phyloP scores from a whole-genome alignment of 2,888 invertebrate species.

The Agonopterix heracliana region DNA sequence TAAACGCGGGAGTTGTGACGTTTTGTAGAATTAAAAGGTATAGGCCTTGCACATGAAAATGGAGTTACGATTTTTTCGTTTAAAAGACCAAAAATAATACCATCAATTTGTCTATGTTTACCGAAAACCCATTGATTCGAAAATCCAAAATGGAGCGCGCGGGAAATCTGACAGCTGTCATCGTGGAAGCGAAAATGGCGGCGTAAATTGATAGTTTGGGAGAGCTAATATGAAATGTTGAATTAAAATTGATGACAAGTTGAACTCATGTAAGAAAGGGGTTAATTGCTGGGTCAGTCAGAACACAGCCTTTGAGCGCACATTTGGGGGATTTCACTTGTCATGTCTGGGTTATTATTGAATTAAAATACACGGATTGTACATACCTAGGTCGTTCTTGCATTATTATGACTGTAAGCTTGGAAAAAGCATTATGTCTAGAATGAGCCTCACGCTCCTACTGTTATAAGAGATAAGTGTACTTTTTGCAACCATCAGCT shows the following conservation, averaged over 20 bases:
- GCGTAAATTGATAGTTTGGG: constrained; percentile 10
- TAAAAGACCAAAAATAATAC: constrained; percentile 4
- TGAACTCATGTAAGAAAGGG: not conserved
- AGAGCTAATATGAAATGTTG: constrained; percentile 1
- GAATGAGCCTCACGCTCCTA: no score
- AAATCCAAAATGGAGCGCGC: constrained; percentile 31
- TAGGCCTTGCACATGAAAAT: constrained; percentile 13
- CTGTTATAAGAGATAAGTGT: no score
- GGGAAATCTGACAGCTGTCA: constrained; percentile 56
- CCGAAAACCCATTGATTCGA: constrained; percentile 22
- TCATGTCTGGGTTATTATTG: no score
- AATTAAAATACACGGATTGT: no score
- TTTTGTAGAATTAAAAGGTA: constrained; percentile 19
- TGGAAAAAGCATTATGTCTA: no score
- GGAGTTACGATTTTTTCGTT: constrained; percentile 18
- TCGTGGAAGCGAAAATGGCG: constrained; percentile 15
- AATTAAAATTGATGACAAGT: constrained; percentile 5
- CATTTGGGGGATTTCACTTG: no score
- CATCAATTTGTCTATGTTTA: not conserved
- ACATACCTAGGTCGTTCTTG: no score
- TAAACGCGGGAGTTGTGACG: constrained; percentile 7
- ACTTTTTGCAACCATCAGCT: no score
- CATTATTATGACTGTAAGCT: no score
- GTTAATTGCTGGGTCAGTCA: not conserved
- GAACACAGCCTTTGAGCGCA: no score